phyloP scores from a whole-genome alignment of 2,113 vertebrate genomes.

The Columbina picui region DNA sequence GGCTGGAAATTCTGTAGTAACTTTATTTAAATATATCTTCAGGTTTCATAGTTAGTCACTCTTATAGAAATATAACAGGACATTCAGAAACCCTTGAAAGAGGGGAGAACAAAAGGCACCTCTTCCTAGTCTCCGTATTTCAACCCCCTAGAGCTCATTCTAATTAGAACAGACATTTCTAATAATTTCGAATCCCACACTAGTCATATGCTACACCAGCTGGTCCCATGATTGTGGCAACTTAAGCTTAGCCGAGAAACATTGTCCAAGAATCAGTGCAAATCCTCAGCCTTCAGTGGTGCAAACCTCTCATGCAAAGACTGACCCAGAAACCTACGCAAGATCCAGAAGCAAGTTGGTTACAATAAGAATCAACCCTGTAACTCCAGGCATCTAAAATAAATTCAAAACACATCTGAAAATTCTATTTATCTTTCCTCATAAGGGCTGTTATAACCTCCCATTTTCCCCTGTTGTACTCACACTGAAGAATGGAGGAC shows the following conservation, averaged over 20 bases:
- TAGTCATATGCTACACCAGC: neutral
- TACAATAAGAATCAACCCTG: neutral
- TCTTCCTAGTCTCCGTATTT: neutral
- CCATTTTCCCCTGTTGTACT: neutral
- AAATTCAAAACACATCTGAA: neutral
- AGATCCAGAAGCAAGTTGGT: neutral
- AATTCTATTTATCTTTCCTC: neutral
- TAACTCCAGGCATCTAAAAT: neutral
- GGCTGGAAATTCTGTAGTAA: neutral
- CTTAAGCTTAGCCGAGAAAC: neutral
- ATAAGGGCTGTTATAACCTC: neutral
- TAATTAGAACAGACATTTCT: neutral
- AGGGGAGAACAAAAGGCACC: neutral
- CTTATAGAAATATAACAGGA: neutral
- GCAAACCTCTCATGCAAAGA: neutral
- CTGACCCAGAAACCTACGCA: fast-evolving
- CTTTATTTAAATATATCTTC: neutral
- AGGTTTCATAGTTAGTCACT: neutral
- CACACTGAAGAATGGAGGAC: neutral
- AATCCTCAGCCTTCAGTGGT: neutral
- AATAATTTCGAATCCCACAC: neutral
- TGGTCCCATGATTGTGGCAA: neutral
- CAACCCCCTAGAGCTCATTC: neutral
- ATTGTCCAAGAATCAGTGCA: neutral
- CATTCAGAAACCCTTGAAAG: neutral